phyloP scores from a whole-genome alignment of 2,113 vertebrate species.

The Perognathus longimembris region DNA sequence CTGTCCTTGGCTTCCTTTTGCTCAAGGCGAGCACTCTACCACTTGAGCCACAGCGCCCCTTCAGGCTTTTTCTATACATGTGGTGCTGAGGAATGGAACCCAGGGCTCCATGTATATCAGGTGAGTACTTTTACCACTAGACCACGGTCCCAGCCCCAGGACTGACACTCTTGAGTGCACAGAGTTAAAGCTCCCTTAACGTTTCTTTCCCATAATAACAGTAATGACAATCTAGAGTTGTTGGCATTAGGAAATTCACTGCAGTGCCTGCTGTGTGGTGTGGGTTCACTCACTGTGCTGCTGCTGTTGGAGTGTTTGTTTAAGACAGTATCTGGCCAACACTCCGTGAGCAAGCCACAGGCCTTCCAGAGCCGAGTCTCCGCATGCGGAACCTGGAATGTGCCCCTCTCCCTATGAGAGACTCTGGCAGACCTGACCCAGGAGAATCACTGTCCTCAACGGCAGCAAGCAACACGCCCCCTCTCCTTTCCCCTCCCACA shows the following conservation, averaged over 20 bases:
- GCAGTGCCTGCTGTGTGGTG: background rate
- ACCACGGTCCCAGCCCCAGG: too few species aligned
- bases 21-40: too few species aligned
- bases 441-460: background rate
- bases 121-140: too few species aligned
- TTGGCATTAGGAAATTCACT: accelerated
- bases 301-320: background rate
- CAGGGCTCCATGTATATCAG: too few species aligned
- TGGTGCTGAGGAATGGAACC: too few species aligned
- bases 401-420: background rate
- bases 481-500: background rate
- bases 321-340: background rate
- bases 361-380: background rate
- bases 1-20: too few species aligned
- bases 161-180: too few species aligned
- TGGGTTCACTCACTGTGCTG: accelerated
- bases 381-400: accelerated
- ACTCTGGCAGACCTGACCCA: too few species aligned
- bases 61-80: too few species aligned
- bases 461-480: background rate
- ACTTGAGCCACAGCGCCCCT: too few species aligned
- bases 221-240: accelerated
- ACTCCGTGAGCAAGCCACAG: accelerated
- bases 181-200: background rate
- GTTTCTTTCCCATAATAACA: background rate